phyloP scores from a whole-genome alignment of 2,797 vertebrate genomes.

The Austrolebias charrua region DNA sequence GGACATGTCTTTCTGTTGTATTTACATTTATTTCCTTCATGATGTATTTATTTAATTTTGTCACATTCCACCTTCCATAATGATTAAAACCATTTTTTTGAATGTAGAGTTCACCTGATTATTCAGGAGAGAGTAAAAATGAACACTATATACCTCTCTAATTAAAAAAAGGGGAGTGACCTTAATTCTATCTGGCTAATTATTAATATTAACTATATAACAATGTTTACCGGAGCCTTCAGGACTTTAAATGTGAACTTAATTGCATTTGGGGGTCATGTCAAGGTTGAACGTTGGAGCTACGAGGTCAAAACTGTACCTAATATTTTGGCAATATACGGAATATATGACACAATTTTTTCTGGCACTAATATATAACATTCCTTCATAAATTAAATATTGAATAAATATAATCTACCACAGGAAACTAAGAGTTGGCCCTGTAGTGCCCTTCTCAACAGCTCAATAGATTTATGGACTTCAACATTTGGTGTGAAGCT shows the following conservation, averaged over 20 bases:
- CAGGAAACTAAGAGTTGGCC: not conserved
- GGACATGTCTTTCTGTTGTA: no score
- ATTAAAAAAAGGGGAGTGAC: constrained; percentile 32
- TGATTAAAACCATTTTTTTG: no score
- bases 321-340: not conserved
- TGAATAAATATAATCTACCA: constrained; percentile 4
- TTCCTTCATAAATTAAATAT: not conserved
- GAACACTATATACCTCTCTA: constrained; percentile 10
- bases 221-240: not conserved
- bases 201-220: constrained; percentile 33
- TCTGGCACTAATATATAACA: not conserved
- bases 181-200: constrained; percentile 31
- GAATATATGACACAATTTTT: not conserved
- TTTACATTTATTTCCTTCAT: no score
- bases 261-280: constrained; percentile 30
- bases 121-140: constrained; percentile 5
- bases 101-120: not conserved
- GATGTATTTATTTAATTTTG: no score
- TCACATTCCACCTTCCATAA: no score
- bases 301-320: constrained; percentile 23
- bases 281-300: constrained; percentile 8
- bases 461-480: constrained; percentile 48
- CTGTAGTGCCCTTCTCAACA: constrained; percentile 5
- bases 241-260: constrained; percentile 24
- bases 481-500: constrained; percentile 32